Evolutionary conservation across 2,113 vertebrate species (phyloP).

Genomic region (Microcebus griseorufus): DNA sequence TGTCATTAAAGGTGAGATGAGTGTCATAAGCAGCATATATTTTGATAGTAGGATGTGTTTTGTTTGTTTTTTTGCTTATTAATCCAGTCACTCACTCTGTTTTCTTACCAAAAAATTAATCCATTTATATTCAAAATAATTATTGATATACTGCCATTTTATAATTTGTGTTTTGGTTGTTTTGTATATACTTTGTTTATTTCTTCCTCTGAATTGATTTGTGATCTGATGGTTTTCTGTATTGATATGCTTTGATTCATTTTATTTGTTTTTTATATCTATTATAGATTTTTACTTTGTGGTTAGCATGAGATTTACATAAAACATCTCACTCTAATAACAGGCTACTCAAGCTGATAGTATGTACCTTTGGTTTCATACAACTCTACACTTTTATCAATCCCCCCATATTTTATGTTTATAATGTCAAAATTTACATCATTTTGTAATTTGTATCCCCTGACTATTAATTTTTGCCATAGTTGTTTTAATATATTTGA

Average conservation of each 20-base stretch:
- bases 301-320: background rate
- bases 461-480: background rate
- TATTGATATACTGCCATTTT: background rate
- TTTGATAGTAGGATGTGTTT: background rate
- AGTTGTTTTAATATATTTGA: background rate
- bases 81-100: too few species aligned
- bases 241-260: background rate
- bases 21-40: background rate
- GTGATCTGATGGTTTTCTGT: background rate
- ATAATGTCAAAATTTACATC: background rate
- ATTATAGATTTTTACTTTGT: background rate
- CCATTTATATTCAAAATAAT: background rate
- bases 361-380: background rate
- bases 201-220: background rate
- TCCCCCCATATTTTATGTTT: background rate
- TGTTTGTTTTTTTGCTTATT: too few species aligned
- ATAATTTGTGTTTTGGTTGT: background rate
- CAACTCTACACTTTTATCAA: background rate
- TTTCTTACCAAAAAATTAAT: background rate
- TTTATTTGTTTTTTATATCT: background rate
- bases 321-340: background rate
- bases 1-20: background rate
- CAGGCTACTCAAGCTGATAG: background rate
- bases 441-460: background rate
- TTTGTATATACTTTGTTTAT: too few species aligned